Evolutionary conservation across 1,140 invertebrate genomes (phyloP), one percentile per base, ranked within the genome.

Genomic region (Coboldia fuscipes): DNA sequence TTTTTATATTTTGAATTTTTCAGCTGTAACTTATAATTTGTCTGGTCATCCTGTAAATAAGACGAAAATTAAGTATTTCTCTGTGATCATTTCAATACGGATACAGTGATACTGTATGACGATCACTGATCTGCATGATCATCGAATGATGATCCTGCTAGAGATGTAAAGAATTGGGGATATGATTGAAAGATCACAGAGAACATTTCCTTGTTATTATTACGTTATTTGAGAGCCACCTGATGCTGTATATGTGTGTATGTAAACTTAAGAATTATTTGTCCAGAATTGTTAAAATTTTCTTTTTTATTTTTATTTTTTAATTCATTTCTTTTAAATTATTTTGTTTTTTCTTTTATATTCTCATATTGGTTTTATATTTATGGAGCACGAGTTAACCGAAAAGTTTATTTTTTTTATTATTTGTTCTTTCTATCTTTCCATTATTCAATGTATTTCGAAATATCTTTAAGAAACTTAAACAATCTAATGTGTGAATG

Each of bases 331-430:
- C 24, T 27, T 27, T 27, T 27, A 4, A 10, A 4, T 4, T 12
- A 5, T 27, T 27, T 27, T n/a, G n/a, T n/a, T n/a, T 27, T 27
- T 27, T 27, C 12, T 4, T 4, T 27, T 27, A 3, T 4, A 4
- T 27, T 27, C 12, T 27, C 14, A 4, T 27, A n/a, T 27, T 27
- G 14, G 12, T 4, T 27, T 10, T 3, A 3, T 3, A 27, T 5
- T 27, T 27, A 12, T 27, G 12, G 24, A 10, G 24, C 12, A 17
- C 12, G 13, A 20, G 15, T 20, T 12, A 32, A 12, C 13, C 4
- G 30, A 21, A 32, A 32, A 13, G 30, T 32, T 19, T 19, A 14
- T 32, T 20, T 29, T 32, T 32, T 20, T 32, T 32, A 32, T 32
- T 10, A 9, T 16, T 32, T 27, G 14, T 14, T 27, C 12, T 27